These are phyloP conservation scores for Chelon labrosus DNA, from an alignment of 2,797 vertebrate species.

Conservation along the genomic window DNA sequence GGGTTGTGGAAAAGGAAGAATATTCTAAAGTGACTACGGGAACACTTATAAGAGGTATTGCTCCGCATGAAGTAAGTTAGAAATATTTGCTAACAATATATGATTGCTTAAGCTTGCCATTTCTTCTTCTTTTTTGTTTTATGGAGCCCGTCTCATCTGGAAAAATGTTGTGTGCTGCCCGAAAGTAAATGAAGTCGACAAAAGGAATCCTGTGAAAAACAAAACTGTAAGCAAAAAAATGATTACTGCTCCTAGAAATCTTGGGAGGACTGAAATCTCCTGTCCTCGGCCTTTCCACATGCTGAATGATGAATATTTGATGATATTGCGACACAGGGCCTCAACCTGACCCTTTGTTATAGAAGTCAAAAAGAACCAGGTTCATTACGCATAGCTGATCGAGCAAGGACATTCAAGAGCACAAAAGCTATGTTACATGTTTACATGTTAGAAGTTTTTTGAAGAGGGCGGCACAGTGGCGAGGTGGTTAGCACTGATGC, in stretches of 20 bases:
- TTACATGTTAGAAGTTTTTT: no score
- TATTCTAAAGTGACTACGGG: no score
- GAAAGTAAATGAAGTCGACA: background rate
- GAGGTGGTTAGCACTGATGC: no score
- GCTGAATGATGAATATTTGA: background rate
- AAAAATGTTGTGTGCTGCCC: background rate
- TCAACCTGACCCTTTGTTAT: no score
- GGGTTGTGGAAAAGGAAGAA: background rate
- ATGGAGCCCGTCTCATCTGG: background rate
- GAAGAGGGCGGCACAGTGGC: no score
- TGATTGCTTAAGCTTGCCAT: background rate
- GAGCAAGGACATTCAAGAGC: no score
- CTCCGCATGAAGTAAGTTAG: background rate
- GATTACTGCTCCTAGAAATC: background rate
- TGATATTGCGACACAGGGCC: background rate
- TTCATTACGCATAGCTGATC: no score
- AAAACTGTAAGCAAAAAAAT: background rate
- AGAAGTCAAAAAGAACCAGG: no score
- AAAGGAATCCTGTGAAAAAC: background rate
- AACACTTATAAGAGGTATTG: no score
- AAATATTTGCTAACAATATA: background rate
- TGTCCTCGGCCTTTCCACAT: background rate
- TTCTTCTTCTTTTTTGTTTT: no score
- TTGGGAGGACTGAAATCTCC: background rate
- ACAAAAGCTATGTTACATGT: no score